phyloP scores from a whole-genome alignment of 2,113 vertebrate species.

The Isichthys henryi region DNA sequence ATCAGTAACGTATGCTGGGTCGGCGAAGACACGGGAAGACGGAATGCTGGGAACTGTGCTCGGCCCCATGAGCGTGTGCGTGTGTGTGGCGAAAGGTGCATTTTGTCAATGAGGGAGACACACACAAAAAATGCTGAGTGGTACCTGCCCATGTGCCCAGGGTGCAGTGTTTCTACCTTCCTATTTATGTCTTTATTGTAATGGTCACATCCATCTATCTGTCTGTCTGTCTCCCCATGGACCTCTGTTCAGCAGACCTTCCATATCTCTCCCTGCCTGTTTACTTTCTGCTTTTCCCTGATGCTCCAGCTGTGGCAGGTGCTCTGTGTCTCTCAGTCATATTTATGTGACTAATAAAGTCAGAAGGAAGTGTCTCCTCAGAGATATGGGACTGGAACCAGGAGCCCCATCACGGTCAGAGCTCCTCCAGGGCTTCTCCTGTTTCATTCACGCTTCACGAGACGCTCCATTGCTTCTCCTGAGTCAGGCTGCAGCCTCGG shows the following conservation, averaged over 20 bases:
- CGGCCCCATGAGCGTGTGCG: background rate
- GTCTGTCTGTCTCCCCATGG: background rate
- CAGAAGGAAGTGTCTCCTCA: background rate
- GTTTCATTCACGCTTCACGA: background rate
- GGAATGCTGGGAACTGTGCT: background rate
- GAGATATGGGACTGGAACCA: background rate
- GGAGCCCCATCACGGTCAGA: background rate
- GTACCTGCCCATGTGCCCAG: background rate
- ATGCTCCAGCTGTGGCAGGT: background rate
- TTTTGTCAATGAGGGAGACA: slow-evolving; percentile 12
- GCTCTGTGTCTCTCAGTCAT: background rate
- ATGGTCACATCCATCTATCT: background rate
- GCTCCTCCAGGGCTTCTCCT: background rate
- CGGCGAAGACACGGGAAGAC: background rate
- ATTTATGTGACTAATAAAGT: background rate
- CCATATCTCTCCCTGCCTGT: background rate
- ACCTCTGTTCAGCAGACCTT: background rate
- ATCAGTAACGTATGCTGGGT: slow-evolving; percentile 83
- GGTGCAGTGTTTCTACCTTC: background rate
- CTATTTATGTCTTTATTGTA: background rate
- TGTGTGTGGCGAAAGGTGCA: slow-evolving; percentile 8
- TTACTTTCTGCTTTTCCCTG: background rate
- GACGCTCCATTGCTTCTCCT: background rate
- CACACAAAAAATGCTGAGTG: background rate
- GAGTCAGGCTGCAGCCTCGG: background rate